Evolutionary conservation across 2,113 vertebrate species (phyloP).

Genomic region (Anoura caudifer): DNA sequence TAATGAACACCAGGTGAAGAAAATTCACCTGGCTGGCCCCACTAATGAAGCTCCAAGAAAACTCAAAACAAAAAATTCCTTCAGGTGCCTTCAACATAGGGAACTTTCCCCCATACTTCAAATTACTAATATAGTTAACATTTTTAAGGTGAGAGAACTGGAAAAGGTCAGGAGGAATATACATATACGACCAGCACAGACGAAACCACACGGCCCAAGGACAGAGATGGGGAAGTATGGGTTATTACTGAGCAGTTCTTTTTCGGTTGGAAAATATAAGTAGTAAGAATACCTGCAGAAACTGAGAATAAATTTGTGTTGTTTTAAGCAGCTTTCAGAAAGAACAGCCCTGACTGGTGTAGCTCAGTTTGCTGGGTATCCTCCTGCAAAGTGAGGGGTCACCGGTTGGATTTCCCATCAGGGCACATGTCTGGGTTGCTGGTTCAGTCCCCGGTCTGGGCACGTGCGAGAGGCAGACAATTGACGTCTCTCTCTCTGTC

Average conservation of each 20-base stretch:
- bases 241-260: neutral
- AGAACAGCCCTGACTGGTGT: neutral
- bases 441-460: no score
- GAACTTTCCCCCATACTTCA: neutral
- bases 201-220: neutral
- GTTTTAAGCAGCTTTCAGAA: neutral
- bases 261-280: constrained; percentile 15
- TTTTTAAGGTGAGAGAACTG: neutral
- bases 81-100: neutral
- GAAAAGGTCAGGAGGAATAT: neutral
- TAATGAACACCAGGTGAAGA: constrained; percentile 11
- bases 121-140: neutral
- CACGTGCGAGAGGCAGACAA: no score
- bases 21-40: neutral
- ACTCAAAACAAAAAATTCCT: neutral
- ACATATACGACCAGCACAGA: neutral
- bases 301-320: neutral
- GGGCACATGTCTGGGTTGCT: no score
- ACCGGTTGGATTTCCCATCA: no score
- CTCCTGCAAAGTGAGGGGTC: no score
- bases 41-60: constrained; percentile 42
- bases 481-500: no score
- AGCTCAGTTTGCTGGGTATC: no score
- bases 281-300: neutral
- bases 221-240: neutral